These are phyloP conservation scores for Gadopsis bispinosus DNA, from an alignment of 2,797 vertebrate species.

Conservation along the genomic window DNA sequence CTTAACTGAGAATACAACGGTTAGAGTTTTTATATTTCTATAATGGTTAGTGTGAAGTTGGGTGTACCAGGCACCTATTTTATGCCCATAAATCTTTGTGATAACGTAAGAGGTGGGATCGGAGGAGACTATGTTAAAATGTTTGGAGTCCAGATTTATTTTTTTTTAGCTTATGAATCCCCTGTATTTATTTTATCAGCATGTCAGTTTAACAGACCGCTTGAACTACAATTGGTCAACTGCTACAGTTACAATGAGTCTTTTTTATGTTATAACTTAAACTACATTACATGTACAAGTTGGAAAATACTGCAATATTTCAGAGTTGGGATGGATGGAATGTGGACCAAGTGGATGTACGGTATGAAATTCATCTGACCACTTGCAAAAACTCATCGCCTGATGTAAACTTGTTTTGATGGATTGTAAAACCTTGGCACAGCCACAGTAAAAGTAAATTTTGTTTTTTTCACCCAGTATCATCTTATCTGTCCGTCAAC, in stretches of 20 bases:
- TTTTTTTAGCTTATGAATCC: conserved; percentile 9
- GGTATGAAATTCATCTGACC: not conserved
- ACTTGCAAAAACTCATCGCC: not conserved
- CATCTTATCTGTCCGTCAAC: too few species aligned
- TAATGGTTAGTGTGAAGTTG: not conserved
- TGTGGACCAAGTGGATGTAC: conserved; percentile 15
- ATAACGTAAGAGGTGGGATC: not conserved
- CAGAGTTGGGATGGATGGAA: not conserved
- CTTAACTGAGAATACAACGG: not conserved
- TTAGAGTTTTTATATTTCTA: conserved; percentile 2
- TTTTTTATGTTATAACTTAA: not conserved
- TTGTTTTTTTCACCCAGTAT: not conserved
- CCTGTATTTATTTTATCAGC: conserved; percentile 24
- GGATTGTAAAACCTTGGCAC: conserved; percentile 5
- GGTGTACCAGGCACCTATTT: not conserved
- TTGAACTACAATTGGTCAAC: not conserved
- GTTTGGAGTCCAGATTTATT: not conserved
- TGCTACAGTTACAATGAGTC: not conserved
- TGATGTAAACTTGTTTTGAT: conserved; percentile 17
- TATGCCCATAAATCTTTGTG: not conserved
- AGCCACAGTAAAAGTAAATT: conserved; percentile 34
- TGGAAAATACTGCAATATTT: conserved; percentile 16
- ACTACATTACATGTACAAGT: not conserved
- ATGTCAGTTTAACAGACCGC: not conserved
- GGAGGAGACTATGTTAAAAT: not conserved